Conservation (phyloP, 2,113 vertebrate species). For the Halcyon malimbica region DNA sequence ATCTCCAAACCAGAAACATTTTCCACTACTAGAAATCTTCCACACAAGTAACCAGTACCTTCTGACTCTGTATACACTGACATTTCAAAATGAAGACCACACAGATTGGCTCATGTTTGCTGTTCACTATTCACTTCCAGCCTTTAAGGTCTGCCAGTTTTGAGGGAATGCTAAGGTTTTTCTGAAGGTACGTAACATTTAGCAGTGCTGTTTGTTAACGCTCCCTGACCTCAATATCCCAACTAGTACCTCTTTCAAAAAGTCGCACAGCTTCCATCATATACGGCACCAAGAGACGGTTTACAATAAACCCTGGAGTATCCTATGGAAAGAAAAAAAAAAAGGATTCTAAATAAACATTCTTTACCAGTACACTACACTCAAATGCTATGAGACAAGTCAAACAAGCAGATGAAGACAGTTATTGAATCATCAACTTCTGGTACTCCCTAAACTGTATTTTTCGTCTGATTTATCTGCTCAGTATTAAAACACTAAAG, state of each 20-base stretch:
- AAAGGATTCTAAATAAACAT: neutral
- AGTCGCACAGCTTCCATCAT: slow-evolving; percentile 89
- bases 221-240: neutral
- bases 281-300: slow-evolving; percentile 93
- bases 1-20: neutral
- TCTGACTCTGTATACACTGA: neutral
- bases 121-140: neutral
- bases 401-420: neutral
- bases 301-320: slow-evolving; percentile 95
- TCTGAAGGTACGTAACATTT: neutral
- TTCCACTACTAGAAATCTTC: neutral
- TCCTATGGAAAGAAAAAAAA: slow-evolving; percentile 77
- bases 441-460: neutral
- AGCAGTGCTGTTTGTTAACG: neutral
- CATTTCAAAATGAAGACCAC: neutral
- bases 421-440: neutral
- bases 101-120: neutral
- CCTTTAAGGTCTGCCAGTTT: neutral
- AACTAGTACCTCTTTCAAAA: slow-evolving; percentile 86
- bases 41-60: neutral
- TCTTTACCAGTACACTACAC: neutral
- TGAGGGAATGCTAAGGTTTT: neutral
- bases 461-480: neutral
- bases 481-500: neutral
- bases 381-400: neutral